phyloP scores from a whole-genome alignment of 2,888 invertebrate species.

The Drosophila paramelanica region DNA sequence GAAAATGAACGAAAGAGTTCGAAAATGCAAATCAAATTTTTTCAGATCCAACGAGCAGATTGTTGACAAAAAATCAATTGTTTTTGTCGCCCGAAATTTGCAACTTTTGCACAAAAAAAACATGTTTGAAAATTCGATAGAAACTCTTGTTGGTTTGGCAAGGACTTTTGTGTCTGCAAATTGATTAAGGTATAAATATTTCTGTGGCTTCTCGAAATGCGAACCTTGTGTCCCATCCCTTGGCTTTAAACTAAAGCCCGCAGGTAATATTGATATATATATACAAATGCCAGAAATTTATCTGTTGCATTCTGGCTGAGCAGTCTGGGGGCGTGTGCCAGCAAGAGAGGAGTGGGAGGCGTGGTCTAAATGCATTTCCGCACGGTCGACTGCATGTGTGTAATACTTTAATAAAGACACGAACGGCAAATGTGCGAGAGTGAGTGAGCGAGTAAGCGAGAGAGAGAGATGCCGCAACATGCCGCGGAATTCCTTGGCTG shows the following conservation, averaged over 20 bases:
- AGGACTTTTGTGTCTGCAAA: no score
- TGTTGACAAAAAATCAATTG: background rate
- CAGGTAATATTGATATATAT: slow-evolving; percentile 46
- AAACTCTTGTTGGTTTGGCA: no score
- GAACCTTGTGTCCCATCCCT: background rate
- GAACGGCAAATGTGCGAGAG: slow-evolving; percentile 21
- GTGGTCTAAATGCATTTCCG: slow-evolving; percentile 67
- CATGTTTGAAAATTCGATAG: no score
- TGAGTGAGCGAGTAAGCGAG: background rate
- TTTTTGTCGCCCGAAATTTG: background rate
- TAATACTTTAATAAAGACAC: slow-evolving; percentile 74
- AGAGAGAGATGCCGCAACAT: slow-evolving; percentile 24
- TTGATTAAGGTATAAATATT: background rate
- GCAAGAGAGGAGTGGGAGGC: background rate
- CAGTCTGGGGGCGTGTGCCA: background rate
- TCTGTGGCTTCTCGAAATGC: background rate
- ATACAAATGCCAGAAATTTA: slow-evolving; percentile 47
- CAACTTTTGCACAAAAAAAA: no score
- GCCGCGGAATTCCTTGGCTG: slow-evolving; percentile 72
- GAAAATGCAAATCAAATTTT: slow-evolving; percentile 1
- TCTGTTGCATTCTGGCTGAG: slow-evolving; percentile 33
- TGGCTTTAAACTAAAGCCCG: background rate
- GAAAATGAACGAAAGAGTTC: slow-evolving; percentile 12
- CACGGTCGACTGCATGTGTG: slow-evolving; percentile 48
- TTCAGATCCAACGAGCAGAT: background rate